Base-by-base conservation (phyloP, 53 echinoderm and acorn worm genomes). In the Stichopus horrens region DNA sequence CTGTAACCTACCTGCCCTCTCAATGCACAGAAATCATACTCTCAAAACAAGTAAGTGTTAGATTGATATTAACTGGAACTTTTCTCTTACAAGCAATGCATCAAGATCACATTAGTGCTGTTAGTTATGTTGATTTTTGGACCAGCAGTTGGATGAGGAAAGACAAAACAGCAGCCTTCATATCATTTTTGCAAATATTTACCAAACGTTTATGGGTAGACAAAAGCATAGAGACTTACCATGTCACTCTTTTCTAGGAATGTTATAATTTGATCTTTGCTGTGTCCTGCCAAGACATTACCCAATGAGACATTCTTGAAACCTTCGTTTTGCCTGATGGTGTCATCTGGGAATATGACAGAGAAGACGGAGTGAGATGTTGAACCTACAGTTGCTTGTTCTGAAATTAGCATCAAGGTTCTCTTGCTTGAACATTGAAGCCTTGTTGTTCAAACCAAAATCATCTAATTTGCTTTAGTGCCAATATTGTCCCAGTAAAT, bases 251-350 rank as follows among this genome's bases (percentile, higher is more conserved):
- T 90, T 22, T 63, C 90, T 4, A 97, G 90, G 94, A 97, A 97
- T 54, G 98, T 97, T 82, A 97, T 87, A 74, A 93, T 92, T 89
- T 95, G 93, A 56, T 94, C 95, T 74, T 95, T 97, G 75, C 93
- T 92, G 57, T 95, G 94, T 16, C 94, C 95, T 65, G 94, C 91
- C 74, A 97, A 86, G 22, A 97, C 98, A 75, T 97, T 97, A 59
- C 95, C 98, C 5, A 95, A 90, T 14, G 94, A 95, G 21, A 97
- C 95, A 82, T 95, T 97, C 93, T 95, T 97, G 55, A 92, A 97
- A 7, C 97, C 97, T 84, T 97, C 97, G 75, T 88, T 87, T 73
- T 97, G 97, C 18, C 95, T 86, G 23, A 97, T 95, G 75, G 92
- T 90, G 90, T 97, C 97, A 91, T 97, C 95, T 95, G 37, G 56